Percentiles rank a stretch among this genome's conserved stretches.
phyloP scores from a whole-genome alignment of 1,140 invertebrate species.

The Drosophila funebris region DNA sequence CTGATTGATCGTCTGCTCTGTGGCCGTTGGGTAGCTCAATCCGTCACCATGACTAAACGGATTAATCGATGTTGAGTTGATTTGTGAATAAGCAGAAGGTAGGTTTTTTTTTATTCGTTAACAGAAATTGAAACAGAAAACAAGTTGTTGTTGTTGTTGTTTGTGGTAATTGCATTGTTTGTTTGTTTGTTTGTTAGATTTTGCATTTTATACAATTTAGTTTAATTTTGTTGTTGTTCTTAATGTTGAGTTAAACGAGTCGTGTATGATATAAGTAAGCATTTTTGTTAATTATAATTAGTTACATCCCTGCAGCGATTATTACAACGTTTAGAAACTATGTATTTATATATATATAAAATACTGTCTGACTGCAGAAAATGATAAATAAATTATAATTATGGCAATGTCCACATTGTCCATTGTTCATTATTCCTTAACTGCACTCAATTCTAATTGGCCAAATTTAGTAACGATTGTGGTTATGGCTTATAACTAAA shows the following conservation, averaged over 20 bases:
- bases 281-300: constrained; percentile 28
- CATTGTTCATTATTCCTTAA: neutral
- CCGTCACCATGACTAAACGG: constrained; percentile 94
- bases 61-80: constrained; percentile 51
- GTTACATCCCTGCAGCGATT: constrained; percentile 6
- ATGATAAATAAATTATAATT: constrained; percentile 18
- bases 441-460: constrained; percentile 8
- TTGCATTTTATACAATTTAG: constrained; percentile 35
- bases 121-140: constrained; percentile 38
- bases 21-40: constrained; percentile 92
- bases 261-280: constrained; percentile 31
- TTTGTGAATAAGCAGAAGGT: constrained; percentile 81
- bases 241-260: neutral
- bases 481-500: constrained; percentile 58
- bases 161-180: constrained; percentile 49
- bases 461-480: constrained; percentile 45
- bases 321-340: neutral
- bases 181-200: constrained; percentile 25
- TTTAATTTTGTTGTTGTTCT: neutral
- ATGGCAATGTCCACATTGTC: neutral
- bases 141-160: constrained; percentile 40
- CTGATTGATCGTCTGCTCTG: constrained; percentile 87
- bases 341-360: neutral
- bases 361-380: neutral
- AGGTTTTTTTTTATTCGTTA: constrained; percentile 51